phyloP scores from a whole-genome alignment of 92 coral and sea anemone species.

The Phenganax stokvisi region DNA sequence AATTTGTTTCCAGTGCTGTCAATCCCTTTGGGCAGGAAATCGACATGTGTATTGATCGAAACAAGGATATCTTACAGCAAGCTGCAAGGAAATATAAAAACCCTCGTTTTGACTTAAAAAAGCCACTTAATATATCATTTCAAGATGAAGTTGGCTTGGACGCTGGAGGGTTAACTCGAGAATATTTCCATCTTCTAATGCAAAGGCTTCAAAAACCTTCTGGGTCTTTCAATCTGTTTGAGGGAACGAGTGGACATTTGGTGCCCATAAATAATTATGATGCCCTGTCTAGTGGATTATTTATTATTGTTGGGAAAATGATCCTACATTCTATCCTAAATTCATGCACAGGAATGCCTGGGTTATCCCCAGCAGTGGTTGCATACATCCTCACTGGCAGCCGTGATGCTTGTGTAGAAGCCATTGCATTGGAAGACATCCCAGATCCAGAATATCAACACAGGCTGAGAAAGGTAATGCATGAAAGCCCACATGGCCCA shows the following conservation, averaged over 20 bases:
- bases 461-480: no score
- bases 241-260: slow-evolving; percentile 41
- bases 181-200: slow-evolving; percentile 29
- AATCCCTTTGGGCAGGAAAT: slow-evolving; percentile 30
- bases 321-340: slow-evolving; percentile 34
- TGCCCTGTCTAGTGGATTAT: slow-evolving; percentile 39
- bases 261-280: slow-evolving; percentile 35
- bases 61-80: slow-evolving; percentile 29
- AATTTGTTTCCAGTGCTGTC: slow-evolving; percentile 38
- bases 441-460: slow-evolving; percentile 42
- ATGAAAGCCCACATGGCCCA: no score
- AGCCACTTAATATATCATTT: slow-evolving; percentile 25
- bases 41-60: slow-evolving; percentile 18
- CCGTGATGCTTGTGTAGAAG: slow-evolving; percentile 36
- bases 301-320: slow-evolving; percentile 34
- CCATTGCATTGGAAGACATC: slow-evolving; percentile 31
- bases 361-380: slow-evolving; percentile 39
- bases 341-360: slow-evolving; percentile 38
- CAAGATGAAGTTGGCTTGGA: slow-evolving; percentile 30
- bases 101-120: slow-evolving; percentile 27
- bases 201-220: slow-evolving; percentile 12
- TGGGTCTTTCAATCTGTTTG: slow-evolving; percentile 36
- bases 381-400: slow-evolving; percentile 28
- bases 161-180: slow-evolving; percentile 42
- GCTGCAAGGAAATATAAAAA: slow-evolving; percentile 41